Evolutionary conservation across 2,797 vertebrate species (phyloP).

Genomic region (Peromyscus melanophrys): DNA sequence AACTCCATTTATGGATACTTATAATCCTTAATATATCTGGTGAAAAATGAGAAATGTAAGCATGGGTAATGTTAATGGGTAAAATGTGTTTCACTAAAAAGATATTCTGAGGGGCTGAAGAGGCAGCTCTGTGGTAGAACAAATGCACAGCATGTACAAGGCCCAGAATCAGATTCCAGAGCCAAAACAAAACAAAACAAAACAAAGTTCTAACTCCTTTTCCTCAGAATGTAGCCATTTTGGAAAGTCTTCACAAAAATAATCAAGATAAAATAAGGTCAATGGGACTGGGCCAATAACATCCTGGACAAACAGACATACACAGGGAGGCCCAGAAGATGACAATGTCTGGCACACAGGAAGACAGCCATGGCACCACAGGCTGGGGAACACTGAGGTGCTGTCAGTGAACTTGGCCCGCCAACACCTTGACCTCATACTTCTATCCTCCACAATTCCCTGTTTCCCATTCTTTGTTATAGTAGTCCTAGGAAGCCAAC

Average conservation of each 20-base stretch:
- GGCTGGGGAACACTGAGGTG: not conserved
- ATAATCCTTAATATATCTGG: constrained; percentile 7
- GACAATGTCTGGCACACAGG: not conserved
- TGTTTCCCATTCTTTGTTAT: not conserved
- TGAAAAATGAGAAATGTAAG: not conserved
- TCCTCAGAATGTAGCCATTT: not conserved
- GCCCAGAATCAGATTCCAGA: not conserved
- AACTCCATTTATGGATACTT: not conserved
- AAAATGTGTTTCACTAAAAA: not conserved
- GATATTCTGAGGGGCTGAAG: not conserved
- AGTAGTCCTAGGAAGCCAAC: not conserved
- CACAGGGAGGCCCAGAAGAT: not conserved
- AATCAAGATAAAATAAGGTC: not conserved
- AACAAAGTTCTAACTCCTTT: not conserved
- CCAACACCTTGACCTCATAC: not conserved
- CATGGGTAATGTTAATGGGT: not conserved
- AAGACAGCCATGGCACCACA: not conserved
- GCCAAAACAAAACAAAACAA: not conserved
- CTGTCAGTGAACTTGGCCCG: not conserved
- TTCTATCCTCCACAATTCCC: not conserved
- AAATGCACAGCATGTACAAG: not conserved
- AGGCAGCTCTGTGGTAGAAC: not conserved
- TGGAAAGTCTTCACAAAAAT: not conserved
- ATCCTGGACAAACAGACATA: not conserved
- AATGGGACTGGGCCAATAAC: not conserved